phyloP scores from a whole-genome alignment of 37 sponge, comb jelly and placozoan genomes.

The Beroe ovata region DNA sequence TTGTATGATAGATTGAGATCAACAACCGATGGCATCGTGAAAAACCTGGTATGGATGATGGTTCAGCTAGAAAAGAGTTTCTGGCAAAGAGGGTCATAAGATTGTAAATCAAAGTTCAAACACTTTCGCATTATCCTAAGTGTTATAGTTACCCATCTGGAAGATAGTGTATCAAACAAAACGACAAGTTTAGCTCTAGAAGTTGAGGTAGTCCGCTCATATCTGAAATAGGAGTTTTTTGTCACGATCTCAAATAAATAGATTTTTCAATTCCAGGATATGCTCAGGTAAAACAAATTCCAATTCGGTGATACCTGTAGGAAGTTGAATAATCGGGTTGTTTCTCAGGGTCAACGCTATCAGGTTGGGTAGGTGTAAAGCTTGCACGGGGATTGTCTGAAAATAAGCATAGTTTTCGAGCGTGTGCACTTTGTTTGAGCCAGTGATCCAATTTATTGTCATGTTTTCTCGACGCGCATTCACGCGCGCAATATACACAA shows the following conservation, averaged over 20 bases:
- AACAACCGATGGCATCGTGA: constrained; percentile 13
- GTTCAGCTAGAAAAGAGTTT: no score
- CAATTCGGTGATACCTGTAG: constrained; percentile 71
- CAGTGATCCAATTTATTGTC: no score
- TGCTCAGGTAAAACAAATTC: no score
- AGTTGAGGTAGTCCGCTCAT: constrained; percentile 31
- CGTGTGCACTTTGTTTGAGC: no score
- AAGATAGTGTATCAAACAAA: constrained; percentile 40
- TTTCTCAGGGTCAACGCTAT: constrained; percentile 79
- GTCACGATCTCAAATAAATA: no score
- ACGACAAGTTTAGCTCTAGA: constrained; percentile 39
- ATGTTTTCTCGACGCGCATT: no score
- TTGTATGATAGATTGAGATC: constrained; percentile 58
- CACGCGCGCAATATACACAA: background rate
- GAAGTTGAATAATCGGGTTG: constrained; percentile 84
- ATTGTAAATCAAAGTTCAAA: no score
- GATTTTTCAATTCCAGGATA: no score
- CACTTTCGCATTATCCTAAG: no score
- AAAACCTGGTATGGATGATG: constrained; percentile 22
- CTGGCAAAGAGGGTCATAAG: no score
- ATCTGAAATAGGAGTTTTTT: constrained; percentile 65
- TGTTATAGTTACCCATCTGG: constrained; percentile 67
- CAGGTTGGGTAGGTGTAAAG: constrained; percentile 72
- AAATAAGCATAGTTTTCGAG: no score
- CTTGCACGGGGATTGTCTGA: constrained; percentile 76